These are phyloP conservation scores for Acrocephalus arundinaceus DNA, from an alignment of 2,113 vertebrate species.

Conservation along the genomic window DNA sequence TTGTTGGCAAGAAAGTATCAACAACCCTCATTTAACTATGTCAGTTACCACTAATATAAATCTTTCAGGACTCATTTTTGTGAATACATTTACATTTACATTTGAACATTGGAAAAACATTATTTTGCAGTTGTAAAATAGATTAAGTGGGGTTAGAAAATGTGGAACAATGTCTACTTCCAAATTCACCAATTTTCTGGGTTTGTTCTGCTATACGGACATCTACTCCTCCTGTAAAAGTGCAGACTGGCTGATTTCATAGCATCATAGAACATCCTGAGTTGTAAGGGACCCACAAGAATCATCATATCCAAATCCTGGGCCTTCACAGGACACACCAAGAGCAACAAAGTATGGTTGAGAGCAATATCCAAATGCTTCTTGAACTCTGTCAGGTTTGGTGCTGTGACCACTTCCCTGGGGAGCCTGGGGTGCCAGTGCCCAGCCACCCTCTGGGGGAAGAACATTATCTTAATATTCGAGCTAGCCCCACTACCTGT, in stretches of 20 bases:
- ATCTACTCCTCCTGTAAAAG: neutral
- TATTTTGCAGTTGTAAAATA: neutral
- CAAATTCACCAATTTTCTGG: neutral
- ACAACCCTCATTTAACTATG: neutral
- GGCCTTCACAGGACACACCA: neutral
- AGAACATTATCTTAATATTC: neutral
- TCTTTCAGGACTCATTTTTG: neutral
- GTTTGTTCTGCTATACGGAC: neutral
- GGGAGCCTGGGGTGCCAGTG: neutral
- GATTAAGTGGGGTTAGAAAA: neutral
- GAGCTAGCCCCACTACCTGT: fast-evolving
- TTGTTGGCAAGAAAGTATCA: neutral
- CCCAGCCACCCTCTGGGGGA: fast-evolving
- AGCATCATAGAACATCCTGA: neutral
- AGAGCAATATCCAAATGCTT: fast-evolving
- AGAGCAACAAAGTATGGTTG: neutral
- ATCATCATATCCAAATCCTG: neutral
- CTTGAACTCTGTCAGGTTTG: neutral
- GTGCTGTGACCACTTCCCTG: neutral
- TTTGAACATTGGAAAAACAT: neutral
- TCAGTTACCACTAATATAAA: neutral
- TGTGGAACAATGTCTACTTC: neutral
- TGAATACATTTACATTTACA: neutral
- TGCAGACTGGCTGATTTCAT: neutral
- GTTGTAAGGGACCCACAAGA: neutral